A percentile compares a stretch with the other conserved stretches of the same genome.
phyloP scores from a whole-genome alignment of 2,888 invertebrate species.

The Scaptomyza caliginosa region DNA sequence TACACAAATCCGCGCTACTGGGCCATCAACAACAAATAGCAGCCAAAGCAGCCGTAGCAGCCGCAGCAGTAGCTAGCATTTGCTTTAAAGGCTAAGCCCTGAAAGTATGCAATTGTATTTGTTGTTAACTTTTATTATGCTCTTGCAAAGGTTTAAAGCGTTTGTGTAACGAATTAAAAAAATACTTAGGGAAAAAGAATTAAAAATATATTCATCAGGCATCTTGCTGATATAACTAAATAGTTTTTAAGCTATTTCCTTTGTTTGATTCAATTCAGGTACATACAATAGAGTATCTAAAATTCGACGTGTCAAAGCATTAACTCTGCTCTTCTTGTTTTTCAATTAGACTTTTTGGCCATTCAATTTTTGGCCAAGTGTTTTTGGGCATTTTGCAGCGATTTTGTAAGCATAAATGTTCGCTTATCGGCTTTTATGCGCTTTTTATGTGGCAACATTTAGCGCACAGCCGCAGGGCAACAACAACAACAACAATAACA shows the following conservation, averaged over 20 bases:
- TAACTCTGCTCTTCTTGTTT: conserved; percentile 15
- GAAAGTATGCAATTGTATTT: conserved; percentile 48
- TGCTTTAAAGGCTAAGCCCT: conserved; percentile 32
- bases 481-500: conserved; percentile 3
- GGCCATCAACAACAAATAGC: conserved; percentile 13
- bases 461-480: conserved; percentile 10
- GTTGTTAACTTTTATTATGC: conserved; percentile 32
- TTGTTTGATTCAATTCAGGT: neutral
- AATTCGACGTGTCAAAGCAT: neutral
- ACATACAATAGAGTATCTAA: neutral
- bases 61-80: neutral
- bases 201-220: too few species aligned
- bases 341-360: conserved; percentile 61
- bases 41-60: neutral
- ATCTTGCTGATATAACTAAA: too few species aligned
- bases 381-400: conserved; percentile 49
- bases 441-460: conserved; percentile 65
- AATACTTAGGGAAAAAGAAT: neutral
- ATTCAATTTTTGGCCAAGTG: conserved; percentile 38
- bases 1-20: conserved; percentile 39
- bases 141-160: neutral
- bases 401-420: conserved; percentile 71
- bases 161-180: neutral
- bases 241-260: neutral
- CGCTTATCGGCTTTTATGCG: conserved; percentile 78